These are phyloP conservation scores for Sitodiplosis mosellana DNA, from an alignment of 1,140 invertebrate genomes.

Conservation along the genomic window DNA sequence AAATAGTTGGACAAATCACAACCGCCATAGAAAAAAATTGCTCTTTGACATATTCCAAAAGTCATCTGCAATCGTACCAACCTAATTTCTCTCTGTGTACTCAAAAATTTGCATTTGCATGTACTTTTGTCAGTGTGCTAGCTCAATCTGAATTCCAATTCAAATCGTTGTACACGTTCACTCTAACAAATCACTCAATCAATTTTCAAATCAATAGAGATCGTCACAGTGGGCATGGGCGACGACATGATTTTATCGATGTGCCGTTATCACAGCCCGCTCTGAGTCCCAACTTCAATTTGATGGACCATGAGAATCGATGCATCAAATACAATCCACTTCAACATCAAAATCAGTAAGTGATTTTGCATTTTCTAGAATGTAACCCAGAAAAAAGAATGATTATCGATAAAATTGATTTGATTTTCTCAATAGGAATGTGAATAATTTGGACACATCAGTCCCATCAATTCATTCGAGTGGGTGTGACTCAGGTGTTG, in stretches of 20 bases:
- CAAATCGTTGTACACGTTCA: no score
- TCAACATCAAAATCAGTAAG: neutral
- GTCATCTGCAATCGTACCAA: no score
- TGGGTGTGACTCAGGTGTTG: slow-evolving; percentile 56
- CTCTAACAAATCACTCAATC: no score
- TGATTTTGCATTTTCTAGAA: neutral
- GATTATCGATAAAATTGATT: neutral
- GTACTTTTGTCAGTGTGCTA: no score
- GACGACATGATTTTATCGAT: slow-evolving; percentile 23
- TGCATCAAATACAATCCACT: slow-evolving; percentile 1
- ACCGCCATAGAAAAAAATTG: no score
- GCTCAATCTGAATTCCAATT: no score
- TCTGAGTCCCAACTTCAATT: slow-evolving; percentile 12
- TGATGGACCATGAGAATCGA: slow-evolving; percentile 1
- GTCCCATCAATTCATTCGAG: slow-evolving; percentile 60
- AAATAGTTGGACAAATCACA: no score
- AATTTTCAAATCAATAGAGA: neutral
- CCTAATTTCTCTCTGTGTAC: no score
- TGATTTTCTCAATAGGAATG: neutral
- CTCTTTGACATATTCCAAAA: no score
- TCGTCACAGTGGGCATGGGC: slow-evolving; percentile 8
- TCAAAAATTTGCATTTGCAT: no score
- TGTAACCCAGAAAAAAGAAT: no score
- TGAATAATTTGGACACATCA: slow-evolving; percentile 35
- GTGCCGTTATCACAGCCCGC: slow-evolving; percentile 24